Evolutionary conservation across 2,113 vertebrate species (phyloP), one percentile per base, ranked within the genome.

Genomic region (Myodes glareolus): DNA sequence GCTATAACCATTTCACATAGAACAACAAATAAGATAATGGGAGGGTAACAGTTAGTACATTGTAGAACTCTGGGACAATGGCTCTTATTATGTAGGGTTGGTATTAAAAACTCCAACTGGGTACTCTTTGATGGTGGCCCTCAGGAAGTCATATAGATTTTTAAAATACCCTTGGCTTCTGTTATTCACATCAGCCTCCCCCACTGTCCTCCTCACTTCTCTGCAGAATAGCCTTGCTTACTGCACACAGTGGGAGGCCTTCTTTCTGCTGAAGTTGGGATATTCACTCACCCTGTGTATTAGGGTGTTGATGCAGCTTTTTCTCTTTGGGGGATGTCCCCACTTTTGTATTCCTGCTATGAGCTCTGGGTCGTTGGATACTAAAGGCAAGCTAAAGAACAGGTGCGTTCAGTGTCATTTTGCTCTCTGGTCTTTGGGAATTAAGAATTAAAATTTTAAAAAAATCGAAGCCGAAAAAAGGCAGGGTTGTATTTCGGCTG

Each of bases 221-320:
- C 81, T 95, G 31, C 77, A 90, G 45, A 86, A 68, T 91, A 94
- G 29, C 36, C 92, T 90, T 96, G 76, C 68, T 96, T 50, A 92
- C 11, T 97, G 92, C 88, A 89, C 70, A 77, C 76, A 58, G 76
- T 50, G 61, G 67, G 94, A 67, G 88, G 36, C 6, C 31, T 75
- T 78, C 47, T 81, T 97, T 97, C 92, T 95, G 94, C 88, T 96
- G 88, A 94, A 88, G 76, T 25, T 95, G 77, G 52, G 90, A 90
- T 72, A 52, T 95, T 94, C 67, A 6, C 76, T 96, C 76, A 91
- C 80, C 70, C 92, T 63, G 23, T n/a, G 61, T 94, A 50, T 92
- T 80, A 77, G 52, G 80, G 76, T 77, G 81, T 88, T 55, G 88
- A 77, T 55, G 65, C 21, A 77, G 90, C 9, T 75, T 93, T 93